phyloP scores from a whole-genome alignment of 2,888 invertebrate species.

The Fragum fragum region DNA sequence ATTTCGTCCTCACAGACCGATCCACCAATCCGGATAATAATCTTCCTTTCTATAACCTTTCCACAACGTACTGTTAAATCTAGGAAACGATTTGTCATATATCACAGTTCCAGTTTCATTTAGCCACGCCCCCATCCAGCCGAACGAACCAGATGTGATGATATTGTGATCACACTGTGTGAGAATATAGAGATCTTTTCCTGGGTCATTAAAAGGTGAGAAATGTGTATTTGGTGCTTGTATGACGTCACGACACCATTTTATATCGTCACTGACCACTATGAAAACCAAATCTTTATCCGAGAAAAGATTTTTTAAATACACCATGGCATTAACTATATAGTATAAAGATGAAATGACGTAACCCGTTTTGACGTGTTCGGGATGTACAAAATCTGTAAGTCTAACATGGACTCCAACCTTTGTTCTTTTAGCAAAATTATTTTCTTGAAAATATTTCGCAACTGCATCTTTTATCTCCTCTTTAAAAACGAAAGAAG shows the following conservation, averaged over 20 bases:
- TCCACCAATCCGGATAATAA: conserved; percentile 72
- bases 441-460: conserved; percentile 8
- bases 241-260: conserved; percentile 66
- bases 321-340: conserved; percentile 65
- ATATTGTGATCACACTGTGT: conserved; percentile 87
- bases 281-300: conserved; percentile 64
- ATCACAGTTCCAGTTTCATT: conserved; percentile 75
- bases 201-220: conserved; percentile 56
- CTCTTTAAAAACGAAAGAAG: conserved; percentile 65
- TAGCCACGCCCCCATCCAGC: conserved; percentile 84
- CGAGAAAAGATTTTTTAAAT: conserved; percentile 52
- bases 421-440: conserved; percentile 17
- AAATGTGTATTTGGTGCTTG: conserved; percentile 53
- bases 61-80: conserved; percentile 60
- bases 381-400: conserved; percentile 61
- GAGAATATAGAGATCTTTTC: conserved; percentile 69
- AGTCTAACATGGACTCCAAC: conserved; percentile 70
- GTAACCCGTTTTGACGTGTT: conserved; percentile 63
- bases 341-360: conserved; percentile 64
- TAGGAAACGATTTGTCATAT: conserved; percentile 69
- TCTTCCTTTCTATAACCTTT: conserved; percentile 60
- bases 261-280: conserved; percentile 70
- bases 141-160: conserved; percentile 81
- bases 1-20: conserved; percentile 54
- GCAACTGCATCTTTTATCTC: conserved; percentile 44